Base-by-base conservation (phyloP, 2,797 vertebrate species). In the Todus mexicanus region DNA sequence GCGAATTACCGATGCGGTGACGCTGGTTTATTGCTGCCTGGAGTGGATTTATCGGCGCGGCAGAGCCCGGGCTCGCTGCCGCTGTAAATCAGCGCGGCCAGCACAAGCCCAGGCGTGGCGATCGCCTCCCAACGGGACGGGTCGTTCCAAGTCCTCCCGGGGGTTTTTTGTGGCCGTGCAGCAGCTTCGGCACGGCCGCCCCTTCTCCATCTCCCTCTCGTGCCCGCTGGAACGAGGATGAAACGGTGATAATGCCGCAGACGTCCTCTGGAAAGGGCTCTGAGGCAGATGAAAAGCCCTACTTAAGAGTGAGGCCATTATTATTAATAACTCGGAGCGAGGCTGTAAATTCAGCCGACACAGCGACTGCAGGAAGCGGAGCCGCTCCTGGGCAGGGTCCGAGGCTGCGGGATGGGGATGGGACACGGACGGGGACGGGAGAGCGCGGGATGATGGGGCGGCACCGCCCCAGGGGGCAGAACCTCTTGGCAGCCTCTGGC, bases 241-340 rank as follows among this genome's bases (percentile, higher is more conserved):
- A 92, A 65, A 89, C 15, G 90, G 92, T 89, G 94, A 82, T 94
- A 92, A 94, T 64, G 91, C 81, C 2, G 38, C 88, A 90, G 91
- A 76, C 38, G 57, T 93, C 88, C 92, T 95, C 87, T 80, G 88
- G 81, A 93, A 96, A 96, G 78, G 93, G 81, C 88, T 96, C 66
- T 29, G 93, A 94, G 93, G 81, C 89, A 93, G 94, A 94, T 94
- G 86, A 94, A 93, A 93, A 95, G 92, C 88, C 81, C 86, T 89
- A 54, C 60, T 93, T 90, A 93, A 77, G 86, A 90, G 93, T 9
- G 71, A 93, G 78, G 94, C 92, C 76, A 87, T 96, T 93, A 93
- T 94, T 96, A 90, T 93, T 94, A 96, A 94, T 92, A 95, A 93
- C 94, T 90, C 5, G 1, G 72, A 94, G 93, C 15, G 0, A 80